Percentiles rank a stretch among this genome's conserved stretches.
Evolutionary conservation across 1,140 invertebrate species (phyloP).

Genomic region (Leguminivora glycinivorella): DNA sequence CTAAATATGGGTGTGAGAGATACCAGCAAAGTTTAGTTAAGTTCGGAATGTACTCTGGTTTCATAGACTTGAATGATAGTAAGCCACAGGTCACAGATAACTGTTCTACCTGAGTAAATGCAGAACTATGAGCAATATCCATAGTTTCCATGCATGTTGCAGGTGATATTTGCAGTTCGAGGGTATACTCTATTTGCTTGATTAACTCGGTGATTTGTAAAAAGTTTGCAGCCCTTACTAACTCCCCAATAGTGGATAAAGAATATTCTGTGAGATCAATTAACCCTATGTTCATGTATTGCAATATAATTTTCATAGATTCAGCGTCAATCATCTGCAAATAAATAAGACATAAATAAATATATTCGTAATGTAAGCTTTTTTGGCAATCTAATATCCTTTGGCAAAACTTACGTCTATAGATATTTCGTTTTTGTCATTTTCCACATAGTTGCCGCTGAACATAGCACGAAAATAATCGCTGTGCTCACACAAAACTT

Average conservation of each 20-base stretch:
- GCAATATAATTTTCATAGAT: conserved; percentile 60
- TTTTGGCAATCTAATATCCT: not conserved
- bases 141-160: conserved; percentile 61
- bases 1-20: conserved; percentile 64
- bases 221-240: conserved; percentile 59
- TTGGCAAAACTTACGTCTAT: conserved; percentile 57
- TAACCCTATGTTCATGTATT: conserved; percentile 62
- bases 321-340: conserved; percentile 62
- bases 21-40: conserved; percentile 65
- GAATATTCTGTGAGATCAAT: conserved; percentile 59
- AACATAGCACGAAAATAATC: conserved; percentile 75
- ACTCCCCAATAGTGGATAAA: conserved; percentile 47
- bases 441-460: conserved; percentile 66
- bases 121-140: conserved; percentile 54
- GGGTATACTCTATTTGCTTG: conserved; percentile 63
- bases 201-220: conserved; percentile 67
- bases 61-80: conserved; percentile 60
- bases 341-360: conserved; percentile 30
- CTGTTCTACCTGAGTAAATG: conserved; percentile 53
- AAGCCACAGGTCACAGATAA: conserved; percentile 52
- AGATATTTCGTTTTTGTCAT: conserved; percentile 53
- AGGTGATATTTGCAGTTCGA: conserved; percentile 51
- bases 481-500: conserved; percentile 61
- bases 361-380: not conserved
- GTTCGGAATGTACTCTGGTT: conserved; percentile 52